Percentiles rank a stretch among this genome's conserved stretches.
Conservation (phyloP, 2,888 invertebrate species). For the Volucella inflata region DNA sequence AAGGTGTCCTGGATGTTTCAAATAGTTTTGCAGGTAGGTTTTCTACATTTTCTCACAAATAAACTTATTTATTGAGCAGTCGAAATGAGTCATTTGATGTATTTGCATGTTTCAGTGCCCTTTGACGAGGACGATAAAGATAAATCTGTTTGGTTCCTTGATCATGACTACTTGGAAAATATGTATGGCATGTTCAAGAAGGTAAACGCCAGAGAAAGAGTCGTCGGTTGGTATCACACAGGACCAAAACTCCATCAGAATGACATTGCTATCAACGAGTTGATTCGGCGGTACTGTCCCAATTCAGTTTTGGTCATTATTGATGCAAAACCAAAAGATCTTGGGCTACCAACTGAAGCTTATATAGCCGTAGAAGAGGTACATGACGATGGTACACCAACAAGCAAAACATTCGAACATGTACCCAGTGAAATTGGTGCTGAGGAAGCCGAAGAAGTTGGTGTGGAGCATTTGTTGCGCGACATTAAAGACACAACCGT, state of each 20-base stretch:
- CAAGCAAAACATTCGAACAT: constrained; percentile 99
- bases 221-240: constrained; percentile 99
- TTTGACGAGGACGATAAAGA: constrained; percentile 99
- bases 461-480: constrained; percentile 98
- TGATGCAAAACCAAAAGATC: constrained; percentile 98
- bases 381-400: constrained; percentile 99
- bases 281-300: constrained; percentile 97
- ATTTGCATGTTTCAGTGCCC: constrained; percentile 88
- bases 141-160: constrained; percentile 99
- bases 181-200: constrained; percentile 99
- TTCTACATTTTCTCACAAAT: neutral
- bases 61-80: neutral
- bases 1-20: constrained; percentile 98
- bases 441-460: constrained; percentile 99
- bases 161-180: constrained; percentile 99
- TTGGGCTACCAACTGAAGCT: constrained; percentile 99
- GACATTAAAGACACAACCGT: constrained; percentile 98
- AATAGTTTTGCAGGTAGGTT: constrained; percentile 99
- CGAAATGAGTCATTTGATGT: constrained; percentile 22
- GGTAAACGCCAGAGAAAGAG: constrained; percentile 98
- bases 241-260: constrained; percentile 99
- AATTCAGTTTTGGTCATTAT: constrained; percentile 99
- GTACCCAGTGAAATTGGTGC: constrained; percentile 99
- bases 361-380: constrained; percentile 99
- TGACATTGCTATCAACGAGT: constrained; percentile 98